phyloP scores from a whole-genome alignment of 2,888 invertebrate genomes.

The Sarcophaga subvicina region DNA sequence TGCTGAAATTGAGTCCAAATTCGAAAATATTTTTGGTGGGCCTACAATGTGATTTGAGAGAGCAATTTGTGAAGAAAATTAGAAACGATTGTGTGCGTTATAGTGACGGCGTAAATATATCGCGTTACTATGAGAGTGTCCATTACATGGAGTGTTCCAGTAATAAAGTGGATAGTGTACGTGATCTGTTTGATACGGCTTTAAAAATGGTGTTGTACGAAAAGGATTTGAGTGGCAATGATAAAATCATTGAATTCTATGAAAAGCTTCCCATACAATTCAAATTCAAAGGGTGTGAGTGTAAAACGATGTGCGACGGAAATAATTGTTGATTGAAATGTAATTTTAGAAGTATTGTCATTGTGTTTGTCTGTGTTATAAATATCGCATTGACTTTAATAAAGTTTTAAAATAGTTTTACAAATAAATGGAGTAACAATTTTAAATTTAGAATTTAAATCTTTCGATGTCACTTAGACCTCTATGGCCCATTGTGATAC shows the following conservation, averaged over 20 bases:
- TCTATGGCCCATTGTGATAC: too few species aligned
- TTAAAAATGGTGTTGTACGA: slow-evolving; percentile 39
- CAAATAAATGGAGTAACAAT: too few species aligned
- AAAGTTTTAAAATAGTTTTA: too few species aligned
- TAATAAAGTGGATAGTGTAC: slow-evolving; percentile 48
- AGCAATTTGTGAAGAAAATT: slow-evolving; percentile 51
- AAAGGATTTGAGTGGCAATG: neutral
- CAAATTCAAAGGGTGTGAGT: slow-evolving; percentile 50
- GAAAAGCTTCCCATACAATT: slow-evolving; percentile 56
- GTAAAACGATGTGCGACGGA: slow-evolving; percentile 18
- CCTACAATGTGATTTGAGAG: slow-evolving; percentile 58
- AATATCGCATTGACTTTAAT: too few species aligned
- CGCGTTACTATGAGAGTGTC: slow-evolving; percentile 60
- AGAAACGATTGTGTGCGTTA: slow-evolving; percentile 50
- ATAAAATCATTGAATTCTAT: slow-evolving; percentile 56
- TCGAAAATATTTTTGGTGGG: slow-evolving; percentile 60
- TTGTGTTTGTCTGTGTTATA: too few species aligned
- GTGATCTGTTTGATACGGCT: slow-evolving; percentile 45
- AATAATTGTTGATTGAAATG: slow-evolving; percentile 23
- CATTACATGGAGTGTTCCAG: slow-evolving; percentile 62
- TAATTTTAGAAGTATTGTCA: neutral
- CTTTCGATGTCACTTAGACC: too few species aligned
- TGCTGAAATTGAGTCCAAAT: slow-evolving; percentile 45
- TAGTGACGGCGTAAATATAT: slow-evolving; percentile 51
- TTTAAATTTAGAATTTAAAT: too few species aligned